Conservation (phyloP, 2,797 vertebrate species). For the Helarctos malayanus region DNA sequence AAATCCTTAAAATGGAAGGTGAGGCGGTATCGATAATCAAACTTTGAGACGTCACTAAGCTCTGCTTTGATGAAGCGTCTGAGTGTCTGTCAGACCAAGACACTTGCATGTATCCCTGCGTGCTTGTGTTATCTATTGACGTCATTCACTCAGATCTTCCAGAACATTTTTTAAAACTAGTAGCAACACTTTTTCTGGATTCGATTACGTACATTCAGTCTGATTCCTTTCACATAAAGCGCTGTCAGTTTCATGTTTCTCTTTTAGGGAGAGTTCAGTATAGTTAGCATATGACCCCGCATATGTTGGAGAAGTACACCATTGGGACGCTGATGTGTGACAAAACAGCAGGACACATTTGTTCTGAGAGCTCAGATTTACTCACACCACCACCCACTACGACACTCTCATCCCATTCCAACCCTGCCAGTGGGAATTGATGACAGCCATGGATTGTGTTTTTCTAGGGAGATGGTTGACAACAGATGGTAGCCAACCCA, state of each 20-base stretch:
- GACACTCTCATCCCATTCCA: not conserved
- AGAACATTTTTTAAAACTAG: not conserved
- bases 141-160: not conserved
- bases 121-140: not conserved
- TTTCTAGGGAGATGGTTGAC: not conserved
- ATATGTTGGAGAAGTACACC: not conserved
- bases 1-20: not conserved
- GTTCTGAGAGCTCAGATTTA: not conserved
- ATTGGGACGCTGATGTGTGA: not conserved
- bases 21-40: not conserved
- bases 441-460: not conserved
- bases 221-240: not conserved
- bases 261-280: not conserved
- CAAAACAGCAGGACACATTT: not conserved
- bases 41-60: not conserved
- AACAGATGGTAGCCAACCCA: not conserved
- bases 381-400: not conserved
- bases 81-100: not conserved
- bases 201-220: not conserved
- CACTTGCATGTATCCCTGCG: not conserved
- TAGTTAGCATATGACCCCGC: not conserved
- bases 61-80: not conserved
- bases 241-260: not conserved
- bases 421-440: not conserved
- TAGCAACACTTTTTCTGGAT: not conserved